Conservation (phyloP, 2,797 vertebrate genomes). For the Anguilla anguilla region DNA sequence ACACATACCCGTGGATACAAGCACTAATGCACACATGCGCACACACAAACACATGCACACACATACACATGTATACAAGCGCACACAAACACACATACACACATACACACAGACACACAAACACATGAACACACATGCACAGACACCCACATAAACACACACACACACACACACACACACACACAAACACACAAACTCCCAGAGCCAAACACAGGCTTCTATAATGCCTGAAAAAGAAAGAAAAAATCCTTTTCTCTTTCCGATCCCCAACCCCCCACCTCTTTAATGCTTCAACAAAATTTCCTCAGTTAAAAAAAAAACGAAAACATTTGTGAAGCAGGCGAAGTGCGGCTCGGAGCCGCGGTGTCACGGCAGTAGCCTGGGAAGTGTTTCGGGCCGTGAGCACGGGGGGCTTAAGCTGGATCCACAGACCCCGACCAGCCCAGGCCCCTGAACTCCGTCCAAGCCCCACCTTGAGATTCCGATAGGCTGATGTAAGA, state of each 20-base stretch:
- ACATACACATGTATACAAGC: no score
- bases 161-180: neutral
- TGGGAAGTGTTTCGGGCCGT: neutral
- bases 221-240: neutral
- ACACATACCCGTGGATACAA: neutral
- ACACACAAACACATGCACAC: neutral
- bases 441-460: constrained; percentile 35
- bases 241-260: neutral
- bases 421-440: constrained; percentile 45
- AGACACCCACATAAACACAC: neutral
- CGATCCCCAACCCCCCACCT: neutral
- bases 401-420: constrained; percentile 5
- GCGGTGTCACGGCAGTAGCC: neutral
- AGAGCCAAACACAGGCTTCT: neutral
- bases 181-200: neutral
- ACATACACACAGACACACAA: no score
- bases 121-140: no score
- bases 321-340: neutral
- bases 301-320: neutral
- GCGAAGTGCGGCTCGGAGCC: neutral
- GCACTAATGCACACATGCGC: neutral
- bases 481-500: constrained; percentile 92
- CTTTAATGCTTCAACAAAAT: neutral
- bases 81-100: neutral
- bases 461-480: constrained; percentile 68